Percentiles rank a stretch among this genome's conserved stretches.
Evolutionary conservation across 2,888 invertebrate genomes (phyloP).

Genomic region (Carpatolechia fugitivella): DNA sequence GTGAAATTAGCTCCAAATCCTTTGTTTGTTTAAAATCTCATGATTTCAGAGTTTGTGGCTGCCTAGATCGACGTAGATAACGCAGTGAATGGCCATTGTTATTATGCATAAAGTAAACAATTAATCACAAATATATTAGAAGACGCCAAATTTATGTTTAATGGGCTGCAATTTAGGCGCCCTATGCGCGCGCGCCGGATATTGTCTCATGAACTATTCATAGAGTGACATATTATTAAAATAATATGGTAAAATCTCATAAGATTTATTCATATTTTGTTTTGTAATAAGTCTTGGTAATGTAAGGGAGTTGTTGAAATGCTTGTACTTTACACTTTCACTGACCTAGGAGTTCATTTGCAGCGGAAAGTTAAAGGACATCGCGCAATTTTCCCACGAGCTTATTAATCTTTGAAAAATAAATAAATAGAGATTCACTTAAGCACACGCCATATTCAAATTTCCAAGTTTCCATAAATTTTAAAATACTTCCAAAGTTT

Average conservation of each 20-base stretch:
- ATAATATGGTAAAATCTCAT: background rate
- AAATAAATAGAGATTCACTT: no score
- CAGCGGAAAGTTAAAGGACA: background rate
- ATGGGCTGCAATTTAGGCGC: background rate
- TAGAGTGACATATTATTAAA: background rate
- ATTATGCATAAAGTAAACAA: background rate
- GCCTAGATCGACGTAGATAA: no score
- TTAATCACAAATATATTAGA: background rate
- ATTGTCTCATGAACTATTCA: conserved; percentile 1
- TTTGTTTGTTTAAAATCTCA: background rate
- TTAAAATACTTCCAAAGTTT: no score
- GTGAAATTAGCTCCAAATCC: background rate
- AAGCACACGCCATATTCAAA: no score
- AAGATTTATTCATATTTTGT: background rate
- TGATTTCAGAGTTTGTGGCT: background rate
- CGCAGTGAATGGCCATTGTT: background rate
- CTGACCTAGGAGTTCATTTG: conserved; percentile 2
- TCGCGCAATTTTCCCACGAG: background rate
- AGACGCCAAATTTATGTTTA: background rate
- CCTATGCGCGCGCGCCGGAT: background rate
- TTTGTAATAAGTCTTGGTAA: background rate
- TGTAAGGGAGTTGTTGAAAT: background rate
- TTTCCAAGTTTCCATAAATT: no score
- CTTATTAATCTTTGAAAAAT: no score
- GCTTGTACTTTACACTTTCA: background rate